Conservation (phyloP, 2,888 invertebrate genomes). For the Callosobruchus maculatus region DNA sequence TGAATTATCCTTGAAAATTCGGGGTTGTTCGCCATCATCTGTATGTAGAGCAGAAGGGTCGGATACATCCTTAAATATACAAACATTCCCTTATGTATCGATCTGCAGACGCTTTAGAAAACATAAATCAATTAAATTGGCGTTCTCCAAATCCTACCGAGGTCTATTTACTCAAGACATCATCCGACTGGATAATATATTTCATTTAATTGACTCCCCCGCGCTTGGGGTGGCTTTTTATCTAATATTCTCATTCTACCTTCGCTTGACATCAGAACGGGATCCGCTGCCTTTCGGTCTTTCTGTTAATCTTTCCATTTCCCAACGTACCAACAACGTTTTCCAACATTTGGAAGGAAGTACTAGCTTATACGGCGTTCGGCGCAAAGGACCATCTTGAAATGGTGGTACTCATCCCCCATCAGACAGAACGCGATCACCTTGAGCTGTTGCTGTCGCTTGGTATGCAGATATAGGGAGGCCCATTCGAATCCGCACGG, state of each 20-base stretch:
- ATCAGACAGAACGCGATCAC: too few relatives aligned
- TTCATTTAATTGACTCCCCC: slow-evolving; percentile 17
- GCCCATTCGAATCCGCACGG: too few relatives aligned
- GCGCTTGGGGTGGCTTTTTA: neutral
- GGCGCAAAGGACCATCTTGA: too few relatives aligned
- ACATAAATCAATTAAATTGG: slow-evolving; percentile 20
- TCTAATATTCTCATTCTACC: neutral
- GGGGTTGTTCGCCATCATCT: slow-evolving; percentile 10
- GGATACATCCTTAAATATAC: slow-evolving; percentile 14
- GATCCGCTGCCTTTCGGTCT: neutral
- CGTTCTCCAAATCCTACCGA: slow-evolving; percentile 20
- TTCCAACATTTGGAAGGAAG: too few relatives aligned
- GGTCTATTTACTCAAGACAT: slow-evolving; percentile 35
- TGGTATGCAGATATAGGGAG: too few relatives aligned
- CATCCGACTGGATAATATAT: slow-evolving; percentile 32
- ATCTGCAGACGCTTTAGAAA: slow-evolving; percentile 9
- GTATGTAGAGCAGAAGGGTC: slow-evolving; percentile 12
- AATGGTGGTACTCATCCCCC: too few relatives aligned
- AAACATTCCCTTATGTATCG: slow-evolving; percentile 15
- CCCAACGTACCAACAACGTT: too few relatives aligned
- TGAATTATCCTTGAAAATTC: slow-evolving; percentile 18
- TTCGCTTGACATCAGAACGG: neutral
- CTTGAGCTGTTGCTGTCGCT: too few relatives aligned
- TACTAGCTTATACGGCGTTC: too few relatives aligned
- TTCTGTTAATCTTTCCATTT: too few relatives aligned